Conservation (phyloP, 2,888 invertebrate species). For the Ennomos fuscantarius region DNA sequence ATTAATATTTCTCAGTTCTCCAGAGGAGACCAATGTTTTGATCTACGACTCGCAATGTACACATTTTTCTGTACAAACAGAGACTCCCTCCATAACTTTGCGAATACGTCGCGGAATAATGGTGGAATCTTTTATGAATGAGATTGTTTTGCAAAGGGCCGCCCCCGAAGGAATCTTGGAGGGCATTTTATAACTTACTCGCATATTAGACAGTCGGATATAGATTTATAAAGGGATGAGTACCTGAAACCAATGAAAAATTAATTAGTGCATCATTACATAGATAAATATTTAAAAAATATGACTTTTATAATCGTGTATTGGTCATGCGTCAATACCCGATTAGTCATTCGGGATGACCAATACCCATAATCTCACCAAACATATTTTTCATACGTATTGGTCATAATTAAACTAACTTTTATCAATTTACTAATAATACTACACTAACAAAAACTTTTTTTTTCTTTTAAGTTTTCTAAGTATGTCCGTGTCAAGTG, state of each 20-base stretch:
- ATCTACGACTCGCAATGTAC: conserved; percentile 70
- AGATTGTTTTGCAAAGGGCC: conserved; percentile 51
- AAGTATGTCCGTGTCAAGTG: too few relatives aligned
- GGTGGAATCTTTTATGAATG: conserved; percentile 67
- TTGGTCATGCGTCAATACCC: too few relatives aligned
- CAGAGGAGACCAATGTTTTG: conserved; percentile 73
- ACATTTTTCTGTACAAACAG: conserved; percentile 63
- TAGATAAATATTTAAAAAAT: too few relatives aligned
- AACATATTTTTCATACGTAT: too few relatives aligned
- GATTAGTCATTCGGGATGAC: too few relatives aligned
- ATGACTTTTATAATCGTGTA: too few relatives aligned
- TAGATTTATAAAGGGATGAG: conserved; percentile 8
- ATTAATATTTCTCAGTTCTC: conserved; percentile 71
- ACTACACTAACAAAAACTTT: too few relatives aligned
- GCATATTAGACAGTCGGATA: neutral
- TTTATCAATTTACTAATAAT: too few relatives aligned
- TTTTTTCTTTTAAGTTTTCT: too few relatives aligned
- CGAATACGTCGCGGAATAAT: conserved; percentile 65
- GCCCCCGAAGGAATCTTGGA: conserved; percentile 43
- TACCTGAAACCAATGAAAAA: conserved; percentile 68
- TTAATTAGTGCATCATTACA: neutral
- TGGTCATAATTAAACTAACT: too few relatives aligned
- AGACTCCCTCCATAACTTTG: conserved; percentile 67
- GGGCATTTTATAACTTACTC: conserved; percentile 58
- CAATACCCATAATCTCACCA: too few relatives aligned